Conservation (phyloP, 2,113 vertebrate genomes). For the Pagrus major region DNA sequence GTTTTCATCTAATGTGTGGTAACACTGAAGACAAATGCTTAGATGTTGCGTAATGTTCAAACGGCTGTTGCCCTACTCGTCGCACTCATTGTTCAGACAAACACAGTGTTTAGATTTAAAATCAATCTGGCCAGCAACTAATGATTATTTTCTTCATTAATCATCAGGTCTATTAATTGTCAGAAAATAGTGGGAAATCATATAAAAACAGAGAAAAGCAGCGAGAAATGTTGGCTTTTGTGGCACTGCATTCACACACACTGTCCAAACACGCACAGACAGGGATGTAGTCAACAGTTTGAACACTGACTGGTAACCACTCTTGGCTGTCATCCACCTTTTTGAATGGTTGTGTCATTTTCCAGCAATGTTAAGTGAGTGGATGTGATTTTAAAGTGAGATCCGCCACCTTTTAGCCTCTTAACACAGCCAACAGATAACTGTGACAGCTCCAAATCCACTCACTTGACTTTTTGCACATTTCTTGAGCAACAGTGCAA, state of each 20-base stretch:
- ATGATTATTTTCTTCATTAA: not conserved
- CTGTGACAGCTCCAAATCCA: not conserved
- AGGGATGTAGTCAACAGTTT: not conserved
- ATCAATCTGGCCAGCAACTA: not conserved
- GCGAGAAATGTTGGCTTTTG: not conserved
- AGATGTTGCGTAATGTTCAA: not conserved
- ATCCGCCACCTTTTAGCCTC: not conserved
- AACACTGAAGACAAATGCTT: constrained; percentile 18
- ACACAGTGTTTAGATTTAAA: not conserved
- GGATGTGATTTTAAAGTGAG: not conserved
- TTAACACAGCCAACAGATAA: not conserved
- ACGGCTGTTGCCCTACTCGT: not conserved
- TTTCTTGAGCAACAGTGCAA: not conserved
- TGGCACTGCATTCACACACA: not conserved
- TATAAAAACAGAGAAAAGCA: not conserved
- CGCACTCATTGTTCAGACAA: not conserved
- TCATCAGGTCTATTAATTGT: not conserved
- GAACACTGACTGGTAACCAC: not conserved
- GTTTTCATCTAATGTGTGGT: constrained; percentile 29
- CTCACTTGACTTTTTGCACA: not conserved
- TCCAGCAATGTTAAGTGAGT: not conserved
- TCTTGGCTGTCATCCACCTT: not conserved
- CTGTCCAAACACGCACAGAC: not conserved
- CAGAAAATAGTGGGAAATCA: not conserved
- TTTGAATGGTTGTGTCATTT: not conserved